These are phyloP conservation scores for Onychomys arenicola DNA, from an alignment of 2,797 vertebrate species.

Conservation along the genomic window DNA sequence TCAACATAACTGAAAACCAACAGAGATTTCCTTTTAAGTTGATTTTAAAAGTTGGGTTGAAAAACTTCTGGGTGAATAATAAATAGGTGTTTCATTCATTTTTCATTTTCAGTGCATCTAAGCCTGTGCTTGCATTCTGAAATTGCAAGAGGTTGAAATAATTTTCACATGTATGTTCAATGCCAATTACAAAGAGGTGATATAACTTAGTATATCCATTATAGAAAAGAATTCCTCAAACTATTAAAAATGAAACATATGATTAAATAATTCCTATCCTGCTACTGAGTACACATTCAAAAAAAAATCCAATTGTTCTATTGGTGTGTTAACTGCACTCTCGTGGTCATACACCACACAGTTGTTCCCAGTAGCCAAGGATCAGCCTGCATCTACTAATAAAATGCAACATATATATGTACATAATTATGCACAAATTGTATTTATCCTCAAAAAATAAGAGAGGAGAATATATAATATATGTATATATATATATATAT, in stretches of 20 bases:
- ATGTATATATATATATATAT: too few species aligned
- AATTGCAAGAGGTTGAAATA: neutral
- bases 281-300: neutral
- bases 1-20: neutral
- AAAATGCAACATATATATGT: neutral
- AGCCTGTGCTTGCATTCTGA: neutral
- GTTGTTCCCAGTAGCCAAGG: neutral
- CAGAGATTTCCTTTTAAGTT: neutral
- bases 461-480: neutral
- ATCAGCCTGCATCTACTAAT: neutral
- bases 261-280: neutral
- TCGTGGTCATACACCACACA: neutral
- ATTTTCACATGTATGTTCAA: neutral
- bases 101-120: neutral
- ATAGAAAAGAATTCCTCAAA: neutral
- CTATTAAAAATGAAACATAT: neutral
- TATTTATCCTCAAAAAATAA: neutral
- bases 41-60: neutral
- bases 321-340: neutral
- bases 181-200: slow-evolving; percentile 23
- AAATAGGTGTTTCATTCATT: neutral
- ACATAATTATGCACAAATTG: neutral
- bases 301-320: neutral
- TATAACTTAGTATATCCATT: neutral
- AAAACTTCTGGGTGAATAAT: slow-evolving; percentile 24